A percentile compares a stretch with the other conserved stretches of the same genome.
Evolutionary conservation across 2,888 invertebrate genomes (phyloP).

Genomic region (Kuschelorhynchus macadamiae): DNA sequence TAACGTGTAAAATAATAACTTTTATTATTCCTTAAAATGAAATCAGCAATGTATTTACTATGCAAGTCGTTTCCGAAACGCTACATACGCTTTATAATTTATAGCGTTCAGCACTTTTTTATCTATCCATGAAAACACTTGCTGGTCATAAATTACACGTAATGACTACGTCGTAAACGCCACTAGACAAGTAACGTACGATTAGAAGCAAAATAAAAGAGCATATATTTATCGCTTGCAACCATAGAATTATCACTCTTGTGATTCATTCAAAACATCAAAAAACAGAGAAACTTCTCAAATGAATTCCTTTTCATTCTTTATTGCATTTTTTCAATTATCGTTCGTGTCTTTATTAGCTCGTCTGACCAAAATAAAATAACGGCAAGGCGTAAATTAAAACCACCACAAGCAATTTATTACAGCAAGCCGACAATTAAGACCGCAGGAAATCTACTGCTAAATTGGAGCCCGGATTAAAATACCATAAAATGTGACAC

Average conservation of each 20-base stretch:
- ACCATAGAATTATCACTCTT: neutral
- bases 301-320: constrained; percentile 4
- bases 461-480: constrained; percentile 52
- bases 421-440: constrained; percentile 31
- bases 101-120: constrained; percentile 1
- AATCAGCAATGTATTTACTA: too few relatives aligned
- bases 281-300: neutral
- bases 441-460: constrained; percentile 50
- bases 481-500: constrained; percentile 56
- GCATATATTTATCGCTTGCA: neutral
- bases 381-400: constrained; percentile 25
- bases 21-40: too few relatives aligned
- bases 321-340: constrained; percentile 12
- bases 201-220: neutral
- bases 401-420: constrained; percentile 38
- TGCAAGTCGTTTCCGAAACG: too few relatives aligned
- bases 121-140: constrained; percentile 3
- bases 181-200: neutral
- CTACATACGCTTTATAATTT: too few relatives aligned
- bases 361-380: constrained; percentile 30
- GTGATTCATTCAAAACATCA: constrained; percentile 4
- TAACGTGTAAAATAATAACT: too few relatives aligned
- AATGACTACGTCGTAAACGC: neutral
- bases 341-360: constrained; percentile 27
- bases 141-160: neutral